Base-by-base conservation (phyloP, 53 echinoderm and acorn worm species). In the Actinopyga echinites region DNA sequence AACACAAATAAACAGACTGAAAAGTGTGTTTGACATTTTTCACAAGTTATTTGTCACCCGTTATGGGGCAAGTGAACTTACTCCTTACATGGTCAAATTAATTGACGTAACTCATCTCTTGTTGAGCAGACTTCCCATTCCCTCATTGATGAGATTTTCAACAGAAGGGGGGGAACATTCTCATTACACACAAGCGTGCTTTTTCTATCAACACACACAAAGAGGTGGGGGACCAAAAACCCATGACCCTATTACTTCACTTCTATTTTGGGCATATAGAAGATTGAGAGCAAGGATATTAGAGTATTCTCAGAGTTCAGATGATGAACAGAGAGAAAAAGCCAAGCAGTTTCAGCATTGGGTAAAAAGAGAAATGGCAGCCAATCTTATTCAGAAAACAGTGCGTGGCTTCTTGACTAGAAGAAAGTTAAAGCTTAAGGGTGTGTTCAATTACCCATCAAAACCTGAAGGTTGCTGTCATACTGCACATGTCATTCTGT, bases 131-230 rank as follows among this genome's bases (percentile, higher is more conserved):
- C 30, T 80, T 6, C 81, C 81, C 19, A 43, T 80, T n/a, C 34
- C 21, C 15, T 28, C 81, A 2, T 12, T 80, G 0, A 80, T 80
- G 81, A 19, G 81, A 59, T 80, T 80, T 80, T 33, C 81, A 1
- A 80, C 81, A 11, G 81, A 80, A 23, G 81, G 60, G 15, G 81
- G 60, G 15, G 81, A 80, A 26, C 81, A 80, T 33, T 30, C 30
- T 24, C 66, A 65, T 30, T 65, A 65, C 33, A 65, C 66, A 25
- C 25, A 65, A 8, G 8, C 66, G 5, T 65, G 66, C 32, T 65
- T 58, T 24, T 58, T 5, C 25, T 58, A 22, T 9, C 58, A 58
- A 24, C 58, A 58, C 58, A 58, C 58, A 9, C 58, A 58, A 9
- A 21, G 58, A 58, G 58, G 58, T 58, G 58, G 58, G 3, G 25